These are phyloP conservation scores for Peromyscus eremicus DNA, from an alignment of 2,797 vertebrate species.

Conservation along the genomic window DNA sequence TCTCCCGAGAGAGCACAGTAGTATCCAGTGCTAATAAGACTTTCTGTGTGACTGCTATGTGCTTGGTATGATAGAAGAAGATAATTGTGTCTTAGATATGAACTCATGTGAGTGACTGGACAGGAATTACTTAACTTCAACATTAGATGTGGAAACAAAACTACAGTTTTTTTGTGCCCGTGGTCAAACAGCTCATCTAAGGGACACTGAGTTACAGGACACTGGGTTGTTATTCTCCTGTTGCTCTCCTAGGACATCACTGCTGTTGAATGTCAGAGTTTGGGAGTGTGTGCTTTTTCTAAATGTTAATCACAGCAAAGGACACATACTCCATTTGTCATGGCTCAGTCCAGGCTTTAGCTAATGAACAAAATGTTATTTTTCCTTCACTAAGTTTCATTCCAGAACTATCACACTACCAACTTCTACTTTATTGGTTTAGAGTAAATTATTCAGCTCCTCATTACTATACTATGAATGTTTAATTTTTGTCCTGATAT, in stretches of 20 bases:
- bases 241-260: neutral
- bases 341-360: neutral
- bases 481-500: conserved; percentile 87
- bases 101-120: neutral
- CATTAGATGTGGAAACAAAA: neutral
- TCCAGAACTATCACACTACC: conserved; percentile 65
- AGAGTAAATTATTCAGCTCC: conserved; percentile 88
- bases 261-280: neutral
- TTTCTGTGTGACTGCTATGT: neutral
- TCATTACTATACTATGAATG: conserved; percentile 89
- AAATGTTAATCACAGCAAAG: conserved; percentile 26
- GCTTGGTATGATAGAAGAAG: neutral
- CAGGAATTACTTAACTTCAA: neutral
- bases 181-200: neutral
- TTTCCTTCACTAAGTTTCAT: conserved; percentile 65
- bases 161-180: neutral
- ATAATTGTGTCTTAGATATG: neutral
- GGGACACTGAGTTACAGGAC: fast-evolving
- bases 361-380: conserved; percentile 69
- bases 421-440: conserved; percentile 83
- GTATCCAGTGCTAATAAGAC: neutral
- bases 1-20: neutral
- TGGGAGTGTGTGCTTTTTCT: neutral
- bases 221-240: neutral
- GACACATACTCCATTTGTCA: neutral